phyloP scores from a whole-genome alignment of 2,888 invertebrate genomes.

The Digitonthophagus gazella region DNA sequence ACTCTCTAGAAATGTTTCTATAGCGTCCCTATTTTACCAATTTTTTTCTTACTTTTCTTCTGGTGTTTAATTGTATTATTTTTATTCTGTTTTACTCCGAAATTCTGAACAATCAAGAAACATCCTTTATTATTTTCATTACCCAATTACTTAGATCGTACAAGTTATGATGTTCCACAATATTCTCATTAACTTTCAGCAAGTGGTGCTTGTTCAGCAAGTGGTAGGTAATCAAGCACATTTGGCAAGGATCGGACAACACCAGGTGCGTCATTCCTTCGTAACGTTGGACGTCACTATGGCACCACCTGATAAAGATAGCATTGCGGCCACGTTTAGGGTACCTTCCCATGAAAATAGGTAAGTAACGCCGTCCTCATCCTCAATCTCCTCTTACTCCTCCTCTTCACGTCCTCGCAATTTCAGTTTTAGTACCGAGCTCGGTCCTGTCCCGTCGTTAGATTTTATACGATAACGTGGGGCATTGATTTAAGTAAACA shows the following conservation, averaged over 20 bases:
- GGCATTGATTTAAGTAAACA: neutral
- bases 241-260: conserved; percentile 29
- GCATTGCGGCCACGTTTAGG: conserved; percentile 25
- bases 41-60: no score
- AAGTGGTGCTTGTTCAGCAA: conserved; percentile 36
- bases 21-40: no score
- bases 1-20: no score
- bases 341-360: conserved; percentile 32
- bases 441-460: neutral
- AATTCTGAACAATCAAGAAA: no score
- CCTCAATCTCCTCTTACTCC: neutral
- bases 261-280: conserved; percentile 33
- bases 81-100: no score
- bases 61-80: no score
- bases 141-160: no score
- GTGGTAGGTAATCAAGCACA: conserved; percentile 32
- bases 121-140: no score
- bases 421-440: neutral
- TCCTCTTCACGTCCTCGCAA: neutral
- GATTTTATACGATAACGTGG: neutral
- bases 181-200: conserved; percentile 36
- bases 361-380: conserved; percentile 24
- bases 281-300: conserved; percentile 34
- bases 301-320: conserved; percentile 31
- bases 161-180: no score